Base-by-base conservation (phyloP, 2,797 vertebrate species). In the Acropternis orthonyx region DNA sequence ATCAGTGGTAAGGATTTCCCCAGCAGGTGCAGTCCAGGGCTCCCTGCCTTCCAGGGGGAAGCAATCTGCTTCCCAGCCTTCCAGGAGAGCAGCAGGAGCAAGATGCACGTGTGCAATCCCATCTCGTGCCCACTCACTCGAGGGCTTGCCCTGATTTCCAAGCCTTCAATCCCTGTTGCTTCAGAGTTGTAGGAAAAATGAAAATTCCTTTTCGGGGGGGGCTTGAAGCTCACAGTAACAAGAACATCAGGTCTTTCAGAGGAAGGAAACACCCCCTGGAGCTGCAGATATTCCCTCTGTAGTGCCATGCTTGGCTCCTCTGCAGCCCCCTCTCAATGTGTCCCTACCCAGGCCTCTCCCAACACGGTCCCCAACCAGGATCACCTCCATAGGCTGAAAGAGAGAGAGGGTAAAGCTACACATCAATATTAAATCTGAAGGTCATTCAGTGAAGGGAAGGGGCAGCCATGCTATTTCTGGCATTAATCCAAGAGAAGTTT, bases 361-460 rank as follows among this genome's bases (percentile, higher is more conserved):
- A 66, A 19, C 12, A 5, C 12, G 23, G 63, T 34, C 22, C 56
- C 63, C 73, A 27, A 67, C 63, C 72, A 7, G 68, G 56, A 61
- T 43, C 46, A 3, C 46, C 73, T 69, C 92, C 59, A 30, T 0
- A 46, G 72, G 10, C 67, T 41, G 43, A 72, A 89, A 14, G 2
- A 91, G 84, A 90, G 59, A 0, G 0, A 88, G 78, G 71, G 68
- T 44, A 89, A 68, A 92, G 85, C 63, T 6, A 15, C 61, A 41
- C 91, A 80, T 67, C 94, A 89, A 11, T 83, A 85, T 66, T 18
- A 68, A 65, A 85, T 46, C 41, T 80, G 89, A 96, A 95, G 95
- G 96, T 95, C 92, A 27, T 30, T 78, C 13, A 81, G 81, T 18
- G 56, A 55, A 83, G 78, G 78, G 67, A 96, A 93, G 95, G 91